Conservation (phyloP, 2,113 vertebrate genomes). For the Monopterus albus region DNA sequence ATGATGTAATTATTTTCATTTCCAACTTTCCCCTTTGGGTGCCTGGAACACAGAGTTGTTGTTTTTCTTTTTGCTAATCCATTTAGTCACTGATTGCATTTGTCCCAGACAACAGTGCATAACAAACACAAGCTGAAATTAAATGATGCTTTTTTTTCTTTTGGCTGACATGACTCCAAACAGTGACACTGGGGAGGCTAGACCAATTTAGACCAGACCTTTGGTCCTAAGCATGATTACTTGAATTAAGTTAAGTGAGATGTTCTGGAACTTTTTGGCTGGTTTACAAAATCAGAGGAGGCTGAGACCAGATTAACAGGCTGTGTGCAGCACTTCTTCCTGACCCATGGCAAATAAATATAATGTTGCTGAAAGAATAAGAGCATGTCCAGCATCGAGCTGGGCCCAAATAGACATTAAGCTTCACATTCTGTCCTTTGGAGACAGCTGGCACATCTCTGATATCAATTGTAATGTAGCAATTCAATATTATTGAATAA, state of each 20-base stretch:
- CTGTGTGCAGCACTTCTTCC: no score
- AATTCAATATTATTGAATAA: no score
- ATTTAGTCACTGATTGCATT: conserved; percentile 49
- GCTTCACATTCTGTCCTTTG: no score
- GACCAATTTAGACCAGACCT: conserved; percentile 52
- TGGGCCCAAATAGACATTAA: no score
- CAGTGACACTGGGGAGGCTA: conserved; percentile 21
- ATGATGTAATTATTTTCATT: conserved; percentile 52
- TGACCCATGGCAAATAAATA: no score
- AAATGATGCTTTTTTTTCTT: neutral
- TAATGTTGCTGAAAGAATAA: no score
- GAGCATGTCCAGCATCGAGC: no score
- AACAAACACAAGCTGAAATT: conserved; percentile 39
- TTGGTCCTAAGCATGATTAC: conserved; percentile 41
- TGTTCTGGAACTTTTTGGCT: conserved; percentile 20
- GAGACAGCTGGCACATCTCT: no score
- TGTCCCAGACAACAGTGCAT: conserved; percentile 39
- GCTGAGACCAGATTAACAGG: no score
- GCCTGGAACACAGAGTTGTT: conserved; percentile 26
- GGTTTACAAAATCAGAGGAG: no score
- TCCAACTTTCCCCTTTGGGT: conserved; percentile 30
- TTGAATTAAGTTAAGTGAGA: conserved; percentile 44
- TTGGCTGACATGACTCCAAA: conserved; percentile 29
- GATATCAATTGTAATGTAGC: no score
- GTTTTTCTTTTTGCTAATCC: conserved; percentile 14